Evolutionary conservation across 92 coral and sea anemone species (phyloP).

Genomic region (Scolanthus callimorphus): DNA sequence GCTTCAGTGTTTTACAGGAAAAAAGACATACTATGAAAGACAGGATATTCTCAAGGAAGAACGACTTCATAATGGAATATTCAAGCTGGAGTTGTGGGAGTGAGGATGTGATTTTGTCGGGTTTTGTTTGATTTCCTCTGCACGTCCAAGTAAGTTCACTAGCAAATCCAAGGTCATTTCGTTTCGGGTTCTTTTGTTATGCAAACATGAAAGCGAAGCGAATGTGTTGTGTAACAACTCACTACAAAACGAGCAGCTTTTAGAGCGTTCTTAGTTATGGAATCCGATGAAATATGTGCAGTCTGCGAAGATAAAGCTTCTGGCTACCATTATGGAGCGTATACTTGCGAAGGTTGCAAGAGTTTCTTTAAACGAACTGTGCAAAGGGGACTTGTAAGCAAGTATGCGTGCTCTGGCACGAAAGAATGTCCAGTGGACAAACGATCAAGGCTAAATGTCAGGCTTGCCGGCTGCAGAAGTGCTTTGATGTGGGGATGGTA

Average conservation of each 20-base stretch:
- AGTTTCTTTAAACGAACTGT: constrained; percentile 95
- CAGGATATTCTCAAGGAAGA: too few species aligned
- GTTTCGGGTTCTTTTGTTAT: too few species aligned
- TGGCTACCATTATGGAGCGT: constrained; percentile 96
- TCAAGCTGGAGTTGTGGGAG: too few species aligned
- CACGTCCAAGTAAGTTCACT: too few species aligned
- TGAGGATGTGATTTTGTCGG: too few species aligned
- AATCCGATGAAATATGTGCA: constrained; percentile 62
- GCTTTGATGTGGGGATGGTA: constrained; percentile 91
- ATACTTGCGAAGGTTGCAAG: constrained; percentile 97
- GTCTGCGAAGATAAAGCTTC: constrained; percentile 86
- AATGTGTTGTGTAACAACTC: too few species aligned
- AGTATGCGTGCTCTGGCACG: constrained; percentile 44
- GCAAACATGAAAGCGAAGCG: too few species aligned
- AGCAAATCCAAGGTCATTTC: too few species aligned
- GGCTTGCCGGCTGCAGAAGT: constrained; percentile 84
- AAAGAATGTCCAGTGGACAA: constrained; percentile 72
- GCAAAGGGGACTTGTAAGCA: constrained; percentile 67
- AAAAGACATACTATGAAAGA: too few species aligned
- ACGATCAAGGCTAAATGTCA: constrained; percentile 86
- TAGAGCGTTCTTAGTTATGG: constrained; percentile 4
- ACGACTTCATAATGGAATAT: too few species aligned
- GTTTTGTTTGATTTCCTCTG: too few species aligned
- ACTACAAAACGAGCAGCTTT: neutral
- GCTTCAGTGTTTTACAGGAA: too few species aligned